Evolutionary conservation across 2,797 vertebrate species (phyloP).

Genomic region (Ataeniobius toweri): DNA sequence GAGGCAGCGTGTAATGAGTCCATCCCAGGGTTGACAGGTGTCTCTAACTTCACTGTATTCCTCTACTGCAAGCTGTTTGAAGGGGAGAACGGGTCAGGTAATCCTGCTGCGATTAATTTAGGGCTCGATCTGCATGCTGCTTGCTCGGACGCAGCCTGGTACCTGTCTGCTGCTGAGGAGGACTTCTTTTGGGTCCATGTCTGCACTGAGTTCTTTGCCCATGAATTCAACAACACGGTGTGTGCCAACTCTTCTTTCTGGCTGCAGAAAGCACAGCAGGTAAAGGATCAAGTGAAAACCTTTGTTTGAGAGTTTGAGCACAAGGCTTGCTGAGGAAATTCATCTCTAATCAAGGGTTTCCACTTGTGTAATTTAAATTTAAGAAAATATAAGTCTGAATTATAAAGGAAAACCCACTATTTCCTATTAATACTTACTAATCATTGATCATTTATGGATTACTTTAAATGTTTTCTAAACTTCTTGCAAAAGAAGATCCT

Average conservation of each 20-base stretch:
- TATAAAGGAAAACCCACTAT: too few species aligned
- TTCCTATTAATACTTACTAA: too few species aligned
- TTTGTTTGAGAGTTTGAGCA: slow-evolving; percentile 6
- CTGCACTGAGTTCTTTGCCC: slow-evolving; percentile 87
- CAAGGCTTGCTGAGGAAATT: background rate
- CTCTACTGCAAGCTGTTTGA: slow-evolving; percentile 88
- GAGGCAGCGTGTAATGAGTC: slow-evolving; percentile 87
- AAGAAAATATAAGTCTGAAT: background rate
- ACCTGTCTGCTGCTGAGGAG: slow-evolving; percentile 84
- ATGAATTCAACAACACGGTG: slow-evolving; percentile 87
- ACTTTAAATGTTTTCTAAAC: too few species aligned
- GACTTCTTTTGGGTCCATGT: slow-evolving; percentile 88
- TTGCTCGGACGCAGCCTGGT: slow-evolving; percentile 89
- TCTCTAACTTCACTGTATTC: slow-evolving; percentile 91
- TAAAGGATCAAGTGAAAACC: slow-evolving; percentile 37
- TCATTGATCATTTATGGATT: too few species aligned
- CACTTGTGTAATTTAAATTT: background rate
- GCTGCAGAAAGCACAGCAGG: slow-evolving; percentile 81
- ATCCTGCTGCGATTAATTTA: slow-evolving; percentile 60
- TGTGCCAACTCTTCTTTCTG: slow-evolving; percentile 88
- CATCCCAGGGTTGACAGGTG: slow-evolving; percentile 81
- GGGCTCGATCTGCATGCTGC: slow-evolving; percentile 79
- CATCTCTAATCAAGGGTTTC: background rate
- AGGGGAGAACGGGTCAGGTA: slow-evolving; percentile 70
- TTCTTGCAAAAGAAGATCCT: too few species aligned